Evolutionary conservation across 2,888 invertebrate genomes (phyloP), one percentile per base, ranked within the genome.

Genomic region (Oligia strigilis): DNA sequence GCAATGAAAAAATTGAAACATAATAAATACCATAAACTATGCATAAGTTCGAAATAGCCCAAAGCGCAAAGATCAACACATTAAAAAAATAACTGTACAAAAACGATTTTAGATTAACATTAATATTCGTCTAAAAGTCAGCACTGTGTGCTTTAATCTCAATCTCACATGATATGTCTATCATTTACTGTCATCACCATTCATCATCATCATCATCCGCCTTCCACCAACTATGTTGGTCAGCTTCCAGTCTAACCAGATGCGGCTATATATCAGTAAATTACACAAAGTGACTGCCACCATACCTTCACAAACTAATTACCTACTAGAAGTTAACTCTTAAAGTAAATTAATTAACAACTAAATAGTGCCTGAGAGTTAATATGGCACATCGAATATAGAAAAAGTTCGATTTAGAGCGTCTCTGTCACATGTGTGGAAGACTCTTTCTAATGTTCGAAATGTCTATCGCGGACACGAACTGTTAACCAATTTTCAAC

Each of bases 141-240:
- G 86, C 88, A 90, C 90, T 82, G 72, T 58, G 89, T 87, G 77
- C 89, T 82, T 76, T 75, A 77, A 87, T 83, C 83, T 86, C 83
- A 83, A 88, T 86, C 87, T 89, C 88, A 78, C 78, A 72, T 72
- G 84, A 82, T 86, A 86, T 83, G 85, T 78, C 36, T 82, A 69
- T 75, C 69, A 60, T 29, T 40, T 62, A 70, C 69, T 14, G 46
- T 43, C 74, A 66, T 80, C 77, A 78, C 66, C 49, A 60, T 23
- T 29, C 81, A 80, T 55, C 52, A 49, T 11, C 74, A 65, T 19
- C 69, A 71, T 23, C 11, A 65, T 11, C 40, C 13, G 70, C 78
- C 60, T 4, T 4, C n/a, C 65, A 69, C 86, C 86, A 86, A 82
- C 82, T 72, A 64, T n/a, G 81, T 85, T 46, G 85, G 85, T 43